phyloP scores from a whole-genome alignment of 2,888 invertebrate genomes.

The Aromia moschata region DNA sequence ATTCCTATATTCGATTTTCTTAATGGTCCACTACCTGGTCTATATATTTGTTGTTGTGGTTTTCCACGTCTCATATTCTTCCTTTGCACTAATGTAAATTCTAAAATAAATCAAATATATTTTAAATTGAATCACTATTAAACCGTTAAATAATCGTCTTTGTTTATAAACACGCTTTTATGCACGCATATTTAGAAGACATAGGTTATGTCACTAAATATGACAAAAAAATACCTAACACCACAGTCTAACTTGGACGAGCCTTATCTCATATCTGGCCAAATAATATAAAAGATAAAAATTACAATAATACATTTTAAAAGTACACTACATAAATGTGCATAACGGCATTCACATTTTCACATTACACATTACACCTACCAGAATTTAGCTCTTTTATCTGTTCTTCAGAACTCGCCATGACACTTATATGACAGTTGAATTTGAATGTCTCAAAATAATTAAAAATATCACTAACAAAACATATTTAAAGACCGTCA shows the following conservation, averaged over 20 bases:
- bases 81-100: slow-evolving; percentile 40
- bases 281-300: slow-evolving; percentile 3
- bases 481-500: slow-evolving; percentile 23
- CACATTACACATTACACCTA: slow-evolving; percentile 46
- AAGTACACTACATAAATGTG: slow-evolving; percentile 1
- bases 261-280: no score
- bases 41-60: slow-evolving; percentile 76
- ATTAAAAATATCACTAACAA: slow-evolving; percentile 22
- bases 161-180: slow-evolving; percentile 51
- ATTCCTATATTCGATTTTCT: slow-evolving; percentile 72
- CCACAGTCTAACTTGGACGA: no score
- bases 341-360: slow-evolving; percentile 17
- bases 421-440: slow-evolving; percentile 43
- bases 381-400: slow-evolving; percentile 52
- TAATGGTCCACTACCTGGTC: slow-evolving; percentile 80
- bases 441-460: slow-evolving; percentile 17
- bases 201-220: slow-evolving; percentile 46
- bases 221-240: slow-evolving; percentile 22
- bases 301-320: slow-evolving; percentile 30
- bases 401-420: slow-evolving; percentile 50
- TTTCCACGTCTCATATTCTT: slow-evolving; percentile 68
- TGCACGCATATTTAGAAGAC: slow-evolving; percentile 33
- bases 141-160: slow-evolving; percentile 32
- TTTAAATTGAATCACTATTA: slow-evolving; percentile 15
- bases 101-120: slow-evolving; percentile 31